A percentile compares a stretch with the other conserved stretches of the same genome.
Evolutionary conservation across 23 tunicate species (phyloP).

Genomic region (Halocynthia roretzi): DNA sequence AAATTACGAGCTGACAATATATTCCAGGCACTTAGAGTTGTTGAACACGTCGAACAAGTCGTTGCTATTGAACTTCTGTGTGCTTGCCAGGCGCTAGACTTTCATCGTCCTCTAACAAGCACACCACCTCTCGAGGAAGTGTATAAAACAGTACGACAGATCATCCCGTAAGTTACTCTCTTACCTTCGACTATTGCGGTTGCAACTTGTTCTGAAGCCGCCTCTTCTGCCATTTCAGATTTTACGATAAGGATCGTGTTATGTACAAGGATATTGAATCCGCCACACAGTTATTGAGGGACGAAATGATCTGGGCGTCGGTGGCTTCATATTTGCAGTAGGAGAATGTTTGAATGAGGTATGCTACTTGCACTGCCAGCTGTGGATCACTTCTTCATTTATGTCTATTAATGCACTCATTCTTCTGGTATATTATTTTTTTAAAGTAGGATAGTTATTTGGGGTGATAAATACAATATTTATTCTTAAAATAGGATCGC

Average conservation of each 20-base stretch:
- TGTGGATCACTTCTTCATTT: too few relatives aligned
- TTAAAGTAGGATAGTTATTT: too few relatives aligned
- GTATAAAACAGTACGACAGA: conserved; percentile 48
- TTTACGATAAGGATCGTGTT: conserved; percentile 68
- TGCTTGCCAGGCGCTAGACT: conserved; percentile 95
- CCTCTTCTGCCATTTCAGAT: conserved; percentile 28
- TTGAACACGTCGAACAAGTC: conserved; percentile 75
- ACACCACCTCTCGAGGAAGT: conserved; percentile 83
- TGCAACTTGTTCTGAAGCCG: background rate
- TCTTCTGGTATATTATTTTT: too few relatives aligned
- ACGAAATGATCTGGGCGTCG: conserved; percentile 52
- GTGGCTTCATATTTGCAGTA: conserved; percentile 13
- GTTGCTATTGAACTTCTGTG: conserved; percentile 90
- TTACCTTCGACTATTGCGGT: background rate
- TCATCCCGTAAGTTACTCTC: conserved; percentile 40
- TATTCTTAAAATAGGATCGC: too few relatives aligned
- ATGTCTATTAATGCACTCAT: too few relatives aligned
- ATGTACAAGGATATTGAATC: conserved; percentile 71
- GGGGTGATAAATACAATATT: too few relatives aligned
- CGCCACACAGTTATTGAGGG: conserved; percentile 42
- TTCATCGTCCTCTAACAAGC: conserved; percentile 80
- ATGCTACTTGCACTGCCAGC: too few relatives aligned
- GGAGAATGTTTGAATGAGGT: background rate
- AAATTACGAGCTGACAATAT: background rate
- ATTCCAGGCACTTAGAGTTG: conserved; percentile 68